Evolutionary conservation across 2,797 vertebrate species (phyloP).

Genomic region (Antrozous pallidus): DNA sequence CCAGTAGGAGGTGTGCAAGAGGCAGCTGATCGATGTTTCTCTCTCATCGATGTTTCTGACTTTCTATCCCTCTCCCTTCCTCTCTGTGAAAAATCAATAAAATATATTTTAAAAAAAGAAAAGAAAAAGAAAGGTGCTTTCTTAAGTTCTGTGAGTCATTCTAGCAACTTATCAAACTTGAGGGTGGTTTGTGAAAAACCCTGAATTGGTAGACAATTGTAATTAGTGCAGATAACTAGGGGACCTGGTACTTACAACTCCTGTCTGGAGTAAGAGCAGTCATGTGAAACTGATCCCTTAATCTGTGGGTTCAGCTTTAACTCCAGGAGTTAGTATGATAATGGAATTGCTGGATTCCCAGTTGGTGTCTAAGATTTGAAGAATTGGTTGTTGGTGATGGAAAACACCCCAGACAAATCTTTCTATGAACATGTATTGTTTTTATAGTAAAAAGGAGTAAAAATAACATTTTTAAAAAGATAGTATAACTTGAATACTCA

Average conservation of each 20-base stretch:
- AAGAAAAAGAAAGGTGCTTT: neutral
- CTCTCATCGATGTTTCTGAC: too few species aligned
- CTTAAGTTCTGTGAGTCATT: neutral
- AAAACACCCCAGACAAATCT: neutral
- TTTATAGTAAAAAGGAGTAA: conserved; percentile 40
- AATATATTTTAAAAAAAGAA: too few species aligned
- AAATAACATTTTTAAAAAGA: conserved; percentile 8
- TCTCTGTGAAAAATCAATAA: too few species aligned
- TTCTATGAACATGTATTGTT: neutral
- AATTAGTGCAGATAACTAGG: neutral
- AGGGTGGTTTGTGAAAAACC: neutral
- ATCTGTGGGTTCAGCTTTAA: neutral
- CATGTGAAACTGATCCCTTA: neutral
- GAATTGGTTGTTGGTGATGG: neutral
- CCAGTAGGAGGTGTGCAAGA: too few species aligned
- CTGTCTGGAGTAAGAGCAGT: neutral
- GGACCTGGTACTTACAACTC: neutral
- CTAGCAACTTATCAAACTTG: neutral
- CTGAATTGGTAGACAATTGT: neutral
- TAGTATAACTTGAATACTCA: conserved; percentile 3
- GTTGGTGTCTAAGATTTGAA: neutral
- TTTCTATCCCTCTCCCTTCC: too few species aligned
- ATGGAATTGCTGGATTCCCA: neutral
- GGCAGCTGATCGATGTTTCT: too few species aligned
- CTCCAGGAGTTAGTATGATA: neutral